Evolutionary conservation across 2,797 vertebrate species (phyloP), one percentile per base, ranked within the genome.

Genomic region (Orestias chungarensis): DNA sequence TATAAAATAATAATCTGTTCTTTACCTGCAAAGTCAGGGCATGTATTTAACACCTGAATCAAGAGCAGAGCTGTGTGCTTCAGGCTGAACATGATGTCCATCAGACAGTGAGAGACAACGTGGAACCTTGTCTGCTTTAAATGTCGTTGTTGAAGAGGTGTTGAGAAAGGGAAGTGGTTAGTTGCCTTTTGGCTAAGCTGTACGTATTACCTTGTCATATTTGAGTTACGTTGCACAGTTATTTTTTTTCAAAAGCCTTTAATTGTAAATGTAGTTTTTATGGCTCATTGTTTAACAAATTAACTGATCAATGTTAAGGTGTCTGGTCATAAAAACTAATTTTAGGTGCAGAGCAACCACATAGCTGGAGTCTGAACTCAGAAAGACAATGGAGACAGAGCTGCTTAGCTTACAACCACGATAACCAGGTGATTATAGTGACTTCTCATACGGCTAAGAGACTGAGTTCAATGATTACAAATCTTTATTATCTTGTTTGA

Each of bases 11-110:
- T 78, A 62, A 82, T 33, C 0, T 55, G 6, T 3, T 68, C 52
- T 68, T 11, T 88, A 87, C 89, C 85, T 86, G 81, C 46, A 68
- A 38, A 47, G 25, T 52, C 25, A 2, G 27, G 27, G 1, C 8
- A 18, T 29, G 66, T 38, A 0, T 31, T 0, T 0, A 55, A 3
- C 0, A 86, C 61, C 0, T 47, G 73, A 64, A 79, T 5, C 10
- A 47, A 67, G 64, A 85, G 55, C 55, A 81, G 75, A 68, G 71
- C 66, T 27, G 66, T 46, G 54, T 43, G 78, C 14, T 68, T 68
- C 1, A 15, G 2, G 4, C 6, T 31, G 33, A 74, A 71, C 83
- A 89, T 86, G 61, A 40, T 59, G 72, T 27, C 75, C 68, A 44
- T 62, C 59, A 38, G 38, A 70, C 38, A 42, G 25, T 14, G 0